Conservation (phyloP, 2,888 invertebrate species). For the Leucophora obtusa region DNA sequence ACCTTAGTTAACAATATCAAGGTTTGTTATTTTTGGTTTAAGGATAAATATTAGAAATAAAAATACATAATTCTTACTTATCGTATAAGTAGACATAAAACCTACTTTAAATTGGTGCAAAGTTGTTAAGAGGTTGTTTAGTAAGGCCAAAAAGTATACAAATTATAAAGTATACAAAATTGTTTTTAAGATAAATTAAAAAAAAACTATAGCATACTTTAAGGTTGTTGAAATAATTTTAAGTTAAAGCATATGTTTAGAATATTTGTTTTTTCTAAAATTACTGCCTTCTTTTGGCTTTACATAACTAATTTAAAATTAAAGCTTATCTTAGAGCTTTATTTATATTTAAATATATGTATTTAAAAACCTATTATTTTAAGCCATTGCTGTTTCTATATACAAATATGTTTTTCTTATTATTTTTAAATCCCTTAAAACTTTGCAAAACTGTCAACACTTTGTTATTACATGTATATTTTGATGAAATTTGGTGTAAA, state of each 20-base stretch:
- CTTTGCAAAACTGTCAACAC: constrained; percentile 19
- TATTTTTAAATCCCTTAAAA: constrained; percentile 24
- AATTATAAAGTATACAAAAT: too few relatives aligned
- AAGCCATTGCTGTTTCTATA: neutral
- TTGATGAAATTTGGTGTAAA: constrained; percentile 12
- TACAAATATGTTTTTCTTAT: neutral
- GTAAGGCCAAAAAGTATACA: neutral
- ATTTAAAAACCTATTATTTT: neutral
- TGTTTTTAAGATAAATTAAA: too few relatives aligned
- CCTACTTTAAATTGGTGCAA: constrained; percentile 6
- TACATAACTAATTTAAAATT: neutral
- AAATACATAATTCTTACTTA: constrained; percentile 13
- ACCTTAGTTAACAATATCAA: constrained; percentile 10
- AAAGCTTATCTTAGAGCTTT: neutral
- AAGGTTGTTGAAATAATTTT: neutral
- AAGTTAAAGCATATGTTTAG: too few relatives aligned
- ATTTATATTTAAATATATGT: neutral
- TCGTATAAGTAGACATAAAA: constrained; percentile 7
- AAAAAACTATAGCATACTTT: neutral
- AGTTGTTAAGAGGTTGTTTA: neutral
- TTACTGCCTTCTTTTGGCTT: neutral
- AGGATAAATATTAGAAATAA: neutral
- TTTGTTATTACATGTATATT: neutral
- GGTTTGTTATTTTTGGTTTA: neutral
- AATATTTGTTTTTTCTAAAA: neutral